These are phyloP conservation scores for Shinisaurus crocodilurus DNA, from an alignment of 2,113 vertebrate species.

Conservation along the genomic window DNA sequence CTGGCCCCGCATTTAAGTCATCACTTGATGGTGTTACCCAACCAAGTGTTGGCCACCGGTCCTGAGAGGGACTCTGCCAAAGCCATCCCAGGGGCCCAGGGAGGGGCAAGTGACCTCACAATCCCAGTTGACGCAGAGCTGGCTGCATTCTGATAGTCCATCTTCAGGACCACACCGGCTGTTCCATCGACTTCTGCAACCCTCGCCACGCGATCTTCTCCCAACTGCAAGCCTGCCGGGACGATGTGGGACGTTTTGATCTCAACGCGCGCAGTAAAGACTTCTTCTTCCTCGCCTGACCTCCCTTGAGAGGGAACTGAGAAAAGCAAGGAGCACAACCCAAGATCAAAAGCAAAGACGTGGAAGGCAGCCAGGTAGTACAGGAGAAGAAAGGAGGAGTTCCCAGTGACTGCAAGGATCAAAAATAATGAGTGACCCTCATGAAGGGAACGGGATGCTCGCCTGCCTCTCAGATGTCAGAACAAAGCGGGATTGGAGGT, in stretches of 20 bases:
- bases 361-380: not conserved
- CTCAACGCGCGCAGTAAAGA: not conserved
- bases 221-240: not conserved
- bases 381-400: not conserved
- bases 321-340: not conserved
- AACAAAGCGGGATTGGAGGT: not conserved
- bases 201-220: not conserved
- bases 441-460: not conserved
- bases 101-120: not conserved
- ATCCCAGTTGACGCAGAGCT: not conserved
- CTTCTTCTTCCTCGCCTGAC: not conserved
- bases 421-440: not conserved
- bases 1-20: no score
- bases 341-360: not conserved
- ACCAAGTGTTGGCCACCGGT: not conserved
- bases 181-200: no score
- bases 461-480: not conserved
- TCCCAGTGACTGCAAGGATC: not conserved
- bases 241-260: not conserved
- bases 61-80: not conserved
- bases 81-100: not conserved
- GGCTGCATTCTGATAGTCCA: not conserved
- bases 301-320: not conserved
- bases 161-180: not conserved
- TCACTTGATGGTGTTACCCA: no score